Percentiles rank a stretch among this genome's conserved stretches.
Evolutionary conservation across 2,888 invertebrate species (phyloP).

Genomic region (Heteromyza rotundicornis): DNA sequence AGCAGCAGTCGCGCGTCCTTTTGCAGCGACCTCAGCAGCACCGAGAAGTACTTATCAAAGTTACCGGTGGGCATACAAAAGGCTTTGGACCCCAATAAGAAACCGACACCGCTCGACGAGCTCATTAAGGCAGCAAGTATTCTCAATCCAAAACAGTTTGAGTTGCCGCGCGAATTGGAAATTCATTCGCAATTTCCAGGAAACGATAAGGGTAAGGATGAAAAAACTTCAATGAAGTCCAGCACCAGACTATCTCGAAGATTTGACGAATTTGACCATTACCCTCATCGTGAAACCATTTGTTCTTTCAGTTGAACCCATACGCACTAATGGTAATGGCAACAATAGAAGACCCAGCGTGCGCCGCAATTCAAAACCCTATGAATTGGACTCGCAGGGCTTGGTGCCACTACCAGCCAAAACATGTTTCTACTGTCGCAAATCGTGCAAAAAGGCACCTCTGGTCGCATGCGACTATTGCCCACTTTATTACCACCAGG

Average conservation of each 20-base stretch:
- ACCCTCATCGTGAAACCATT: no score
- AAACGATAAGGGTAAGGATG: conserved; percentile 73
- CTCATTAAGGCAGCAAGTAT: conserved; percentile 82
- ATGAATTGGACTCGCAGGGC: conserved; percentile 66
- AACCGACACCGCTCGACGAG: conserved; percentile 73
- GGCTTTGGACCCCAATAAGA: conserved; percentile 59
- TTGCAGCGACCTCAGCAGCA: conserved; percentile 53
- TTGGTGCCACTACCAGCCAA: conserved; percentile 83
- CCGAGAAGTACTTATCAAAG: conserved; percentile 53
- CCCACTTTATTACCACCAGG: conserved; percentile 86
- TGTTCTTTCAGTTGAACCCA: conserved; percentile 43
- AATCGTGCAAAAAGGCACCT: conserved; percentile 83
- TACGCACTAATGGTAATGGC: conserved; percentile 46
- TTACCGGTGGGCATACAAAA: conserved; percentile 54
- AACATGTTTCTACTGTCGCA: conserved; percentile 83
- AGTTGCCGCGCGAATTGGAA: conserved; percentile 81
- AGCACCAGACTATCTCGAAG: not conserved
- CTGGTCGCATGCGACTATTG: conserved; percentile 95
- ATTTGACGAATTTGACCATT: not conserved
- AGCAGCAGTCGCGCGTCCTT: conserved; percentile 54
- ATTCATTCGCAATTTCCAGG: conserved; percentile 82
- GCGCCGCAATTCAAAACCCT: conserved; percentile 61
- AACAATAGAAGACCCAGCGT: conserved; percentile 44
- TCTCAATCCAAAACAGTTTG: conserved; percentile 90
- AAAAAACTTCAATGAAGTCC: conserved; percentile 33